phyloP scores from a whole-genome alignment of 1,140 invertebrate species.

The Eulimnadia texana region DNA sequence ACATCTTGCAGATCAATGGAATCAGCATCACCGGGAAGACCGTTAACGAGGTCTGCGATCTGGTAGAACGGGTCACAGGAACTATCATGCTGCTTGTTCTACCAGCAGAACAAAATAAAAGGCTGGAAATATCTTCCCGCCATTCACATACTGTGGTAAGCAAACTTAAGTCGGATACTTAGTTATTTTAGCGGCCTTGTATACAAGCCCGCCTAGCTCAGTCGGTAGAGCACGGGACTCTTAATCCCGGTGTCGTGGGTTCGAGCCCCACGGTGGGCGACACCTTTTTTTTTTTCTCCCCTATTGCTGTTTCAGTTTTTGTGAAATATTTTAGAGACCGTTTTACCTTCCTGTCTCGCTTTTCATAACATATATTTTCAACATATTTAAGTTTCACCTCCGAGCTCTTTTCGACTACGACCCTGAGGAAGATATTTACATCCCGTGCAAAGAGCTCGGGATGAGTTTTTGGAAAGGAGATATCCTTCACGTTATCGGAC shows the following conservation, averaged over 20 bases:
- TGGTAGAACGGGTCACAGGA: not conserved
- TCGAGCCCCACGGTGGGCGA: not conserved
- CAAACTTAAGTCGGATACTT: not conserved
- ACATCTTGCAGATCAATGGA: conserved; percentile 91
- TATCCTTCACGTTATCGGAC: conserved; percentile 37
- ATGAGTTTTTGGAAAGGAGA: conserved; percentile 37
- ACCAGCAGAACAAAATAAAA: not conserved
- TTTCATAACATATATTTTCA: conserved; percentile 18
- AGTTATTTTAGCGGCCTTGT: not conserved
- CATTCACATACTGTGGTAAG: not conserved
- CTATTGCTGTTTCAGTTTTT: too few relatives aligned
- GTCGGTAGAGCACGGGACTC: too few relatives aligned
- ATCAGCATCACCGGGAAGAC: conserved; percentile 89
- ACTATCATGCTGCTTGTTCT: not conserved
- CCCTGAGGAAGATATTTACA: conserved; percentile 31
- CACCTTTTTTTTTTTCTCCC: not conserved
- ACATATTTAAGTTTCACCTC: too few relatives aligned
- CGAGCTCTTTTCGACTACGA: conserved; percentile 36
- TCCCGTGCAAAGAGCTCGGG: conserved; percentile 39
- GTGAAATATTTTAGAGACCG: not conserved
- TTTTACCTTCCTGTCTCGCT: not conserved
- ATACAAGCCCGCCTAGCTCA: not conserved
- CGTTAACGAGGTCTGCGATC: conserved; percentile 91
- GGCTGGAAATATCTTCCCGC: not conserved
- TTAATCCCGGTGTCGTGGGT: too few relatives aligned